phyloP scores from a whole-genome alignment of 1,140 invertebrate genomes.

The Drosophila littoralis region DNA sequence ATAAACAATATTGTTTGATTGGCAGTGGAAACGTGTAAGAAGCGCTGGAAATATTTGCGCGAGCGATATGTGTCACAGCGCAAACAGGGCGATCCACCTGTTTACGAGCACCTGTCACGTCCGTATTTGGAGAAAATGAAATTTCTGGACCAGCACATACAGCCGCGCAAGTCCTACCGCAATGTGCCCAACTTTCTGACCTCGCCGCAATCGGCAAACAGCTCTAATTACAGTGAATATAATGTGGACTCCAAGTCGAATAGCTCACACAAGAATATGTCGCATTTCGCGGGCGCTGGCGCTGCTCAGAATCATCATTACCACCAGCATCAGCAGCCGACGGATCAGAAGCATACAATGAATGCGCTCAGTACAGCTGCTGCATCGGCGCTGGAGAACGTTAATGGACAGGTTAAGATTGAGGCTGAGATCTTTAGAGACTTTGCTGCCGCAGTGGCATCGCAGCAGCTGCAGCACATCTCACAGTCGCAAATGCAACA shows the following conservation, averaged over 20 bases:
- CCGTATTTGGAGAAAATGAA: conserved; percentile 84
- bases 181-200: conserved; percentile 80
- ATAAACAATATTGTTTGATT: conserved; percentile 8
- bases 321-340: conserved; percentile 67
- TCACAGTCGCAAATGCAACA: conserved; percentile 76
- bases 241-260: conserved; percentile 83
- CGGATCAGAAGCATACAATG: conserved; percentile 68
- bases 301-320: conserved; percentile 61
- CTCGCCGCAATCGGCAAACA: conserved; percentile 77
- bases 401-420: conserved; percentile 76
- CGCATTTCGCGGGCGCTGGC: conserved; percentile 51
- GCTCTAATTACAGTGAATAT: conserved; percentile 78
- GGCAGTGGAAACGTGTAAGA: conserved; percentile 82
- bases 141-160: conserved; percentile 82
- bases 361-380: conserved; percentile 67
- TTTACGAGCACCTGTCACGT: conserved; percentile 81
- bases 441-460: conserved; percentile 79
- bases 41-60: conserved; percentile 83
- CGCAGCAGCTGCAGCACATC: conserved; percentile 77
- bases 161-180: conserved; percentile 80
- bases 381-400: conserved; percentile 64
- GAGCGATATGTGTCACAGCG: conserved; percentile 83
- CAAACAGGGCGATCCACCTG: conserved; percentile 80
- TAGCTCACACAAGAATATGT: conserved; percentile 72
- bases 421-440: conserved; percentile 80